Evolutionary conservation across 1,140 invertebrate genomes (phyloP).

Genomic region (Drosophila navojoa): DNA sequence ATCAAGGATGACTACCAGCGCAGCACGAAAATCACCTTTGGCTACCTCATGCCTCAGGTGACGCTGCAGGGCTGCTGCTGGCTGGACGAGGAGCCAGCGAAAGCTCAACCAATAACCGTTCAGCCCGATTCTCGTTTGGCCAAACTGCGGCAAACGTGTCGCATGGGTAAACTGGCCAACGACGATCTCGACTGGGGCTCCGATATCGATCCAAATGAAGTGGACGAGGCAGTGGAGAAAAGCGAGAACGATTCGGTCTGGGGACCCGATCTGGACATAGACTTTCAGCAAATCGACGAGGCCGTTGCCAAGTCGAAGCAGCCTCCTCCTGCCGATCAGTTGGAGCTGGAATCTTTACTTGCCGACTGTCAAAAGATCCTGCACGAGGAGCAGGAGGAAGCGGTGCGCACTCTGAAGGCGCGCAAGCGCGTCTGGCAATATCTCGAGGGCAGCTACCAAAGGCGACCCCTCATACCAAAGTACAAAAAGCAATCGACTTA

Average conservation of each 20-base stretch:
- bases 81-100: conserved; percentile 33
- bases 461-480: conserved; percentile 38
- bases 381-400: conserved; percentile 35
- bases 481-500: conserved; percentile 26
- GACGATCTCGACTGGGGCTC: conserved; percentile 29
- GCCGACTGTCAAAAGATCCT: conserved; percentile 40
- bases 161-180: background rate
- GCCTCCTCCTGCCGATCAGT: background rate
- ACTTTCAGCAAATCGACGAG: conserved; percentile 37
- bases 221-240: conserved; percentile 20
- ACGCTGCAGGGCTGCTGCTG: conserved; percentile 44
- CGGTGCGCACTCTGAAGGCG: conserved; percentile 14
- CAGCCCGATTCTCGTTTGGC: conserved; percentile 29
- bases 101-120: conserved; percentile 60
- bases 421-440: conserved; percentile 44
- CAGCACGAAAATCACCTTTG: conserved; percentile 16
- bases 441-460: conserved; percentile 39
- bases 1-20: conserved; percentile 31
- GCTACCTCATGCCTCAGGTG: conserved; percentile 38
- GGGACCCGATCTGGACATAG: conserved; percentile 41
- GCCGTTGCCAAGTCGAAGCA: conserved; percentile 10
- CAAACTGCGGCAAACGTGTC: conserved; percentile 12
- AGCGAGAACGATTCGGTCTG: conserved; percentile 2
- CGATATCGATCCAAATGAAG: conserved; percentile 26
- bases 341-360: conserved; percentile 24